These are phyloP conservation scores for Mycalesis mineus DNA, from an alignment of 2,888 invertebrate genomes.

Conservation along the genomic window DNA sequence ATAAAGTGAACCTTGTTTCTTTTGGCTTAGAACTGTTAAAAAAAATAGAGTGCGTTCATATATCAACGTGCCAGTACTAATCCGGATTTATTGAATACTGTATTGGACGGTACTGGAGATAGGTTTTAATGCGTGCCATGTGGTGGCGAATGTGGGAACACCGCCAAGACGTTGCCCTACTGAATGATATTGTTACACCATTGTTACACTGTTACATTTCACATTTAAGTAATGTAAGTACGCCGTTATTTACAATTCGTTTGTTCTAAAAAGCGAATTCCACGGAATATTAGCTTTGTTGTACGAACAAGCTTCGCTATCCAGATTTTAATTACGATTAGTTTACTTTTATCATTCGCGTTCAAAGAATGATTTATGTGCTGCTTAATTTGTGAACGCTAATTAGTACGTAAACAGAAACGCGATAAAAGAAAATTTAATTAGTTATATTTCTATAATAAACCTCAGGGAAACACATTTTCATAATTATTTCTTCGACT, in stretches of 20 bases:
- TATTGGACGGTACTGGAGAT: constrained; percentile 49
- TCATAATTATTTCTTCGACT: neutral
- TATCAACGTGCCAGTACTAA: constrained; percentile 55
- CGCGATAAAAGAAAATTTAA: neutral
- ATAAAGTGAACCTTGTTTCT: constrained; percentile 46
- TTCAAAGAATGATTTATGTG: constrained; percentile 1
- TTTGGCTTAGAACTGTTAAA: constrained; percentile 44
- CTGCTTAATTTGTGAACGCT: neutral
- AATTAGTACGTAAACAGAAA: neutral
- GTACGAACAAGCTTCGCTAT: neutral
- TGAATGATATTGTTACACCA: constrained; percentile 70
- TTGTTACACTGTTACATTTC: constrained; percentile 56
- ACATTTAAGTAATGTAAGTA: constrained; percentile 22
- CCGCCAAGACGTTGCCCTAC: constrained; percentile 72
- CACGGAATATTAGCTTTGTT: constrained; percentile 8
- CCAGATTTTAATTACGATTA: constrained; percentile 7
- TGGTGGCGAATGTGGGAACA: constrained; percentile 75
- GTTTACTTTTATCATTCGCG: constrained; percentile 6
- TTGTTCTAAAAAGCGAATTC: constrained; percentile 8
- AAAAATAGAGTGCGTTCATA: constrained; percentile 46
- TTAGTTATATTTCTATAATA: neutral
- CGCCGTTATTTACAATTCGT: constrained; percentile 16
- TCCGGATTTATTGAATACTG: constrained; percentile 73
- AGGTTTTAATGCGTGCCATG: constrained; percentile 69
- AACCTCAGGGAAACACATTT: neutral